phyloP scores from a whole-genome alignment of 1,140 invertebrate species.

The Orussus abietinus region DNA sequence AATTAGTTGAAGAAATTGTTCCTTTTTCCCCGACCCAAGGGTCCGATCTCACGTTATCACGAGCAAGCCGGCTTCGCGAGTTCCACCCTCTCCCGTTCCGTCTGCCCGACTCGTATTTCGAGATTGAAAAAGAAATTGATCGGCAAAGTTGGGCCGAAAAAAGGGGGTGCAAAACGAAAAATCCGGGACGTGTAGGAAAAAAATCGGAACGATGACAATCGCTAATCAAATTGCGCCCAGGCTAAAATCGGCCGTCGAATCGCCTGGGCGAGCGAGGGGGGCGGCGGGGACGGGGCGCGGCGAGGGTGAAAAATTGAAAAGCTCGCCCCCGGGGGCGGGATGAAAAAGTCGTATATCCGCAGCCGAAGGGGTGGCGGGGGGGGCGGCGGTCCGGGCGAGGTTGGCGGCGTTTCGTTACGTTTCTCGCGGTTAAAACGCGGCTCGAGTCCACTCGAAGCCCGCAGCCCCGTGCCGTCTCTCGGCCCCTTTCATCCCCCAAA shows the following conservation, averaged over 20 bases:
- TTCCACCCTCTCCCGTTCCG: too few species aligned
- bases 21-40: too few species aligned
- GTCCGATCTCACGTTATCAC: too few species aligned
- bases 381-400: slow-evolving; percentile 15
- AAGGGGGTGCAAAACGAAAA: too few species aligned
- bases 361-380: slow-evolving; percentile 11
- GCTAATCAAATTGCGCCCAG: slow-evolving; percentile 44
- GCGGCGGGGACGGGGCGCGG: slow-evolving; percentile 30
- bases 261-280: slow-evolving; percentile 33
- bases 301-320: slow-evolving; percentile 48
- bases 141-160: too few species aligned
- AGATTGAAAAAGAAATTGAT: too few species aligned
- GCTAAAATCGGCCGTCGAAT: slow-evolving; percentile 45
- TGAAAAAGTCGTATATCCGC: slow-evolving; percentile 18
- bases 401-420: slow-evolving; percentile 19
- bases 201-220: slow-evolving; percentile 42
- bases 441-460: not conserved
- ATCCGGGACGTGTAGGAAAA: too few species aligned
- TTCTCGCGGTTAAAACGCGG: slow-evolving; percentile 11
- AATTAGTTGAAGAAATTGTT: too few species aligned
- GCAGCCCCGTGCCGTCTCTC: not conserved
- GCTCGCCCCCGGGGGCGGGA: slow-evolving; percentile 15
- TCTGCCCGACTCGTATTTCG: too few species aligned
- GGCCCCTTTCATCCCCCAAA: slow-evolving; percentile 11
- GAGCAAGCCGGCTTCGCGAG: too few species aligned